Percentiles rank a stretch among this genome's conserved stretches.
These are phyloP conservation scores for Neoscelio sp. DNA, from an alignment of 2,888 invertebrate genomes.

Conservation along the genomic window DNA sequence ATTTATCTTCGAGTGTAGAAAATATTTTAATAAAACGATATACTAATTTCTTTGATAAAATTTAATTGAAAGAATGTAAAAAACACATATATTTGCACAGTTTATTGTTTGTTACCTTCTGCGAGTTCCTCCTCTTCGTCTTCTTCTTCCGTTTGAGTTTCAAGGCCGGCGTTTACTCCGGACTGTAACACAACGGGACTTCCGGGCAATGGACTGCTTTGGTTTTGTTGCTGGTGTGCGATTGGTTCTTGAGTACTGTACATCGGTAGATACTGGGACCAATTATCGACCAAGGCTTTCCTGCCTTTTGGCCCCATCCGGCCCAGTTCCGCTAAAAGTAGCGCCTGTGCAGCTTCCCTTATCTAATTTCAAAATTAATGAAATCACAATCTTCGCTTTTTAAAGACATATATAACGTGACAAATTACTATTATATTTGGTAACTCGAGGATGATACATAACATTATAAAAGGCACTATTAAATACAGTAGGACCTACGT, in stretches of 20 bases:
- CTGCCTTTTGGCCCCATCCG: conserved; percentile 95
- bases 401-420: not conserved
- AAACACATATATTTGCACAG: too few relatives aligned
- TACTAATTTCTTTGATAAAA: not conserved
- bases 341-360: conserved; percentile 97
- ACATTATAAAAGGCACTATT: too few relatives aligned
- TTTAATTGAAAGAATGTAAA: too few relatives aligned
- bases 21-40: conserved; percentile 56
- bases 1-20: too few relatives aligned
- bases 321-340: conserved; percentile 96
- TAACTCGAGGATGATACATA: too few relatives aligned
- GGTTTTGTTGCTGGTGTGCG: conserved; percentile 86
- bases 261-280: conserved; percentile 97
- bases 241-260: conserved; percentile 93
- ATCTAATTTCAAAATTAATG: conserved; percentile 84
- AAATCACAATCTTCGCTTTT: not conserved
- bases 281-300: conserved; percentile 95
- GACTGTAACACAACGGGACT: conserved; percentile 78
- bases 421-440: too few relatives aligned
- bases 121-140: conserved; percentile 93
- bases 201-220: conserved; percentile 82
- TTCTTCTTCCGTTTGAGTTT: conserved; percentile 88
- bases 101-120: too few relatives aligned
- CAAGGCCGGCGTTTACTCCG: conserved; percentile 61
- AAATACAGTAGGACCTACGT: too few relatives aligned